These are phyloP conservation scores for Chelon auratus DNA, from an alignment of 2,797 vertebrate species.

Conservation along the genomic window DNA sequence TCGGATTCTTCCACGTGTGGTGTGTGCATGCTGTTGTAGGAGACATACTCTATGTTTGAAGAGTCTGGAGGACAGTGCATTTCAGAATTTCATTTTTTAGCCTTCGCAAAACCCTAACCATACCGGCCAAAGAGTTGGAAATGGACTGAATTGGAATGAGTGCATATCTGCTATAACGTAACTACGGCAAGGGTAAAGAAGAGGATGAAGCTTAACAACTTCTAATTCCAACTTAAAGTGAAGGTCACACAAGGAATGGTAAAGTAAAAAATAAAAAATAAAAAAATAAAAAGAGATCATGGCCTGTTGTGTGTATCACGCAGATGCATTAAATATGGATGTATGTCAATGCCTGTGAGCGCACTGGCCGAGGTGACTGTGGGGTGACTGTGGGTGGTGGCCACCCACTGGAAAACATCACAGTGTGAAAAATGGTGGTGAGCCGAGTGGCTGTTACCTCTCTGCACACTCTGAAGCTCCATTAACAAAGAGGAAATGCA, in stretches of 20 bases:
- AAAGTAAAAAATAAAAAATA: background rate
- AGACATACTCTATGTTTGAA: constrained; percentile 3
- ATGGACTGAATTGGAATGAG: background rate
- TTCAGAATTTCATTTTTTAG: background rate
- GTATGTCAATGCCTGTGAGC: constrained; percentile 34
- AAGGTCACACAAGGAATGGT: background rate
- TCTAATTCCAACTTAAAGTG: background rate
- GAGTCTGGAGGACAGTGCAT: background rate
- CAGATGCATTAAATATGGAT: constrained; percentile 34
- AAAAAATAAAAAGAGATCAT: background rate
- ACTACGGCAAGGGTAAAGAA: background rate
- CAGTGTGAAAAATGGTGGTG: constrained; percentile 42
- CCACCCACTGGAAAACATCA: constrained; percentile 39
- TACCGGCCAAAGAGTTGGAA: background rate
- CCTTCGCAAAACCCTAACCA: background rate
- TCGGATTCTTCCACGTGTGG: constrained; percentile 7
- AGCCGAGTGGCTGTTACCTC: constrained; percentile 46
- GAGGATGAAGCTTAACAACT: background rate
- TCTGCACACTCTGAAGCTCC: constrained; percentile 42
- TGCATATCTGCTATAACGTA: background rate
- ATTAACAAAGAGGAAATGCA: constrained; percentile 58
- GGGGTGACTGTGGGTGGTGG: constrained; percentile 41
- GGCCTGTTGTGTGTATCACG: constrained; percentile 5
- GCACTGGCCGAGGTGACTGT: constrained; percentile 9
- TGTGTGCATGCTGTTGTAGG: background rate